Base-by-base conservation (phyloP, 2,797 vertebrate genomes). In the Cetoscarus ocellatus region DNA sequence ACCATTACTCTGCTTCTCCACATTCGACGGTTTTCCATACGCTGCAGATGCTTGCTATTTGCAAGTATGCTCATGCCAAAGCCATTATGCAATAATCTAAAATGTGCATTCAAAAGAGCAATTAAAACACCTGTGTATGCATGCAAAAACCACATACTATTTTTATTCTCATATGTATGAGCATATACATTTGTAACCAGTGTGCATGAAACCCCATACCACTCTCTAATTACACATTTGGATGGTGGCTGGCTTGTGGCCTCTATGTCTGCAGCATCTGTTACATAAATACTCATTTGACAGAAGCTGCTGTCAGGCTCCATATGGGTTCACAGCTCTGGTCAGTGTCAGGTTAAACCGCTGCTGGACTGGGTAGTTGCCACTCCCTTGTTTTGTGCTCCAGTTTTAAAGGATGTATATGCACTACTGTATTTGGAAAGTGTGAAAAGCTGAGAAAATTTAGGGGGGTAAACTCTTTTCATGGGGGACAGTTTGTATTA, bases 271-370 rank as follows among this genome's bases (percentile, higher is more conserved):
- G 59, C 74, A 80, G 87, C 71, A 77, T 80, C 59, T 75, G 55
- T 71, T 87, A 82, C 80, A 86, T 86, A 86, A 90, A 92, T 89
- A 91, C 82, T 71, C 70, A 42, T 79, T 70, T 77, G 76, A 85
- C 70, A 64, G 82, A 84, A 88, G 80, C 77, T 74, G 73, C 79
- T 80, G 89, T 92, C 77, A 82, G 80, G 45, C 80, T 79, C 55
- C 71, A 56, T 79, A 52, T 69, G 59, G 82, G 85, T 80, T 65
- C 45, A 42, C 61, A 83, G 80, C 0, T 15, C 63, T 54, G 84
- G 76, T 84, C 78, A 73, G 70, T 82, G 83, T 82, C 81, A 81
- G 68, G 71, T 80, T 79, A 65, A 83, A 84, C 79, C 80, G 15
- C 80, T 2, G 71, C 64, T 68, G 77, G 69, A 79, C 64, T 6